Conservation (phyloP, 2,888 invertebrate species). For the Agrilus mali region DNA sequence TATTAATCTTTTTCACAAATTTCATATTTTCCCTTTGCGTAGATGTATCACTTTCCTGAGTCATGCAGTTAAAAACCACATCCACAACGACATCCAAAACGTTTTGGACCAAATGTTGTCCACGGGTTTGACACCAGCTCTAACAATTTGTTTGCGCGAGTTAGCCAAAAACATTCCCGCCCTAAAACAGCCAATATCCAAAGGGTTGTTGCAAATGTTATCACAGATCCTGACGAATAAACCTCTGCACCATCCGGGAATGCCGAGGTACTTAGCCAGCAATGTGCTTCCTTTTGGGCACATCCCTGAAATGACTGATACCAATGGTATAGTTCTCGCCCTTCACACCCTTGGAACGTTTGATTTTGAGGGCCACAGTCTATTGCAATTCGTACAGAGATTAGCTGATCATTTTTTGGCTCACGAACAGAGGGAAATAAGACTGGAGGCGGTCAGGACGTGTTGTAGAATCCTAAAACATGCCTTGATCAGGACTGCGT, state of each 20-base stretch:
- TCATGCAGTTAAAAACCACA: constrained; percentile 66
- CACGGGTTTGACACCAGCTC: constrained; percentile 78
- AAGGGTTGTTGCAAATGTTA: constrained; percentile 82
- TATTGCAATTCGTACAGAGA: constrained; percentile 82
- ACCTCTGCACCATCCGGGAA: constrained; percentile 68
- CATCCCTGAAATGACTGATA: constrained; percentile 51
- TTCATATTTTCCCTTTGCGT: too few species aligned
- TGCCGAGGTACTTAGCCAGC: constrained; percentile 47
- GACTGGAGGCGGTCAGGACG: constrained; percentile 89
- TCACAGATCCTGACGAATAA: constrained; percentile 84
- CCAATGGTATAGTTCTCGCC: constrained; percentile 78
- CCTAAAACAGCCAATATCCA: constrained; percentile 81
- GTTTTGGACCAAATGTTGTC: constrained; percentile 86
- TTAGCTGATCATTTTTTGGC: constrained; percentile 86
- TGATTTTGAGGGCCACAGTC: constrained; percentile 82
- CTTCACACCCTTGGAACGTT: constrained; percentile 70
- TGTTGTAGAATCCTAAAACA: constrained; percentile 81
- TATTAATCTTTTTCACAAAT: too few species aligned
- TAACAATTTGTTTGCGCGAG: constrained; percentile 85
- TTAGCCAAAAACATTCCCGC: constrained; percentile 78
- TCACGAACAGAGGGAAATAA: constrained; percentile 82
- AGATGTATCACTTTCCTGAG: constrained; percentile 86
- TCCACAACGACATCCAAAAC: constrained; percentile 66
- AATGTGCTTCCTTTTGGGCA: constrained; percentile 37
- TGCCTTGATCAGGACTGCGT: constrained; percentile 49